These are phyloP conservation scores for Lycophotia porphyrea DNA, from an alignment of 2,888 invertebrate genomes.

Conservation along the genomic window DNA sequence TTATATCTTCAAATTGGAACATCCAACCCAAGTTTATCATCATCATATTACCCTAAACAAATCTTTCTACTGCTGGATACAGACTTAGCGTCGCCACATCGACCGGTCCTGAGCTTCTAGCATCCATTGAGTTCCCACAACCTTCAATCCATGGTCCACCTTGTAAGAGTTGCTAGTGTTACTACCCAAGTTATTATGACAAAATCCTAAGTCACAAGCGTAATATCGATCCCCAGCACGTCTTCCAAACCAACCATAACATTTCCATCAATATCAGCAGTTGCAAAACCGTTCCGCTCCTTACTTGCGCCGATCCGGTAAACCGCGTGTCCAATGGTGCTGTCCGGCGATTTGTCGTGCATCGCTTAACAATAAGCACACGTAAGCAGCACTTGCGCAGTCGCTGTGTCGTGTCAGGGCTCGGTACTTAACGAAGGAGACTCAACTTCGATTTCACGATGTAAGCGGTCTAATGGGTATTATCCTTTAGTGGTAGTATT, in stretches of 20 bases:
- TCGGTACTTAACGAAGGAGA: slow-evolving; percentile 57
- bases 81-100: not conserved
- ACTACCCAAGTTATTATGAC: not conserved
- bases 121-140: not conserved
- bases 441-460: slow-evolving; percentile 67
- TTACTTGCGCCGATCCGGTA: slow-evolving; percentile 68
- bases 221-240: slow-evolving; percentile 12
- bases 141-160: not conserved
- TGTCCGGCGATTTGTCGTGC: slow-evolving; percentile 77
- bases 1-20: not conserved
- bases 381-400: slow-evolving; percentile 64
- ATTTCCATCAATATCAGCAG: slow-evolving; percentile 38
- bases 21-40: not conserved
- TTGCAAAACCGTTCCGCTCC: slow-evolving; percentile 58
- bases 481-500: slow-evolving; percentile 42
- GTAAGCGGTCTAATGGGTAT: slow-evolving; percentile 46
- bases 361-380: slow-evolving; percentile 76
- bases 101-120: too few relatives aligned
- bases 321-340: slow-evolving; percentile 72
- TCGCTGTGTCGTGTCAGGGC: slow-evolving; percentile 35
- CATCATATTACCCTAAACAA: not conserved
- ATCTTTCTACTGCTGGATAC: not conserved
- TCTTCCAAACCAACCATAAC: slow-evolving; percentile 28
- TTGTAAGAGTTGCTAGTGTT: not conserved
- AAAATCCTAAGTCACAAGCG: slow-evolving; percentile 9